A percentile compares a stretch with the other conserved stretches of the same genome.
These are phyloP conservation scores for Scaptomyza reducta DNA, from an alignment of 2,888 invertebrate genomes.

Conservation along the genomic window DNA sequence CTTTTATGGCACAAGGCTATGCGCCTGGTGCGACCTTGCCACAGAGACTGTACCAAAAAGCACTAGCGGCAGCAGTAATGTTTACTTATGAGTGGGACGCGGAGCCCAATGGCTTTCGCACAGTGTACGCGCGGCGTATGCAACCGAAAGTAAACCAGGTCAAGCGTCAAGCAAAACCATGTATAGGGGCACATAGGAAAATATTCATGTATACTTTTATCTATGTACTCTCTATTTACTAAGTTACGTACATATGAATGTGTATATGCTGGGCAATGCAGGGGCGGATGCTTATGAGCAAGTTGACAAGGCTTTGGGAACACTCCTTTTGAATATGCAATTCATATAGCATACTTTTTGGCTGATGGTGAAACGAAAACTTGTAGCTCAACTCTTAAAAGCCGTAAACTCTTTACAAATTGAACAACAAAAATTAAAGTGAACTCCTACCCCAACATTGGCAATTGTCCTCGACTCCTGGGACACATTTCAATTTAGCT, in stretches of 20 bases:
- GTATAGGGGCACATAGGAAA: conserved; percentile 15
- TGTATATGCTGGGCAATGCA: conserved; percentile 3
- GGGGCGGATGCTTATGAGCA: conserved; percentile 3
- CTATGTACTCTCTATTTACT: conserved; percentile 13
- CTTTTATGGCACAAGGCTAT: conserved; percentile 52
- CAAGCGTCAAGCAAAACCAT: conserved; percentile 65
- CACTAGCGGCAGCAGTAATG: conserved; percentile 32
- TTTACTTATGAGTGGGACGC: conserved; percentile 46
- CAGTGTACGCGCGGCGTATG: conserved; percentile 30
- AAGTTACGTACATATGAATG: background rate
- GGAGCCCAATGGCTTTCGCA: conserved; percentile 27
- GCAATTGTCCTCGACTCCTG: conserved; percentile 30
- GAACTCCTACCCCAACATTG: background rate
- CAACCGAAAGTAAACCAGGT: conserved; percentile 70
- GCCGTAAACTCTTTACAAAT: conserved; percentile 32
- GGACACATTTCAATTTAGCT: conserved; percentile 70
- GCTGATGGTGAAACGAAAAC: background rate
- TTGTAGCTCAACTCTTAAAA: conserved; percentile 5
- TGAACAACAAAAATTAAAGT: conserved; percentile 11
- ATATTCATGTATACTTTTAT: conserved; percentile 3
- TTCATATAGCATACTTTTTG: conserved; percentile 35
- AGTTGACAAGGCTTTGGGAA: background rate
- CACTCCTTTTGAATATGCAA: conserved; percentile 8
- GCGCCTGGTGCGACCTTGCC: conserved; percentile 62
- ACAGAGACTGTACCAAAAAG: conserved; percentile 51